Base-by-base conservation (phyloP, 1,140 invertebrate species). In the Geopemphigus sp. region DNA sequence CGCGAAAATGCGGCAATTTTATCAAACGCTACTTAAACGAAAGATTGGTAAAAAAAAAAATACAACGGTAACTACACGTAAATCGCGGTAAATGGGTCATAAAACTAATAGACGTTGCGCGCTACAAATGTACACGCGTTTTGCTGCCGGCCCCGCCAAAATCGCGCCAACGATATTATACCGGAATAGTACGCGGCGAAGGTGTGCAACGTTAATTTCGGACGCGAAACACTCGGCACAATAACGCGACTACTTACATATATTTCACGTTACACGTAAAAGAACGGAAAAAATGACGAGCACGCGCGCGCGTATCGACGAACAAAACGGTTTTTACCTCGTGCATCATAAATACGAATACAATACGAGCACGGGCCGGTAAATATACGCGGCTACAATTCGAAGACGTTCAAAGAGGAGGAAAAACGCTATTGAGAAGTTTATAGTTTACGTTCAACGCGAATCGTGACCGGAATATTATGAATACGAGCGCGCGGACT, bases 391-490 rank as follows among this genome's bases (percentile, higher is more conserved):
- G 12, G 66, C 57, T 53, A 76, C 54, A 56, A 22, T 54, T 39
- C 39, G 70, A 56, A 32, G 70, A 73, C 32, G 26, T 59, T 59
- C 32, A 59, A 59, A 76, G 56, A 74, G 22, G 1, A 57, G 32
- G 6, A 76, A 76, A 76, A 76, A 76, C 15, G 54, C 53, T 39
- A 57, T 76, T 76, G 73, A 76, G 73, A 76, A 76, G 73, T 76
- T 59, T 76, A 47, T 39, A 57, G 56, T 39, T 76, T 76, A 61
- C 59, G 56, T 59, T 22, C n/a, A 76, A 22, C 56, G 32, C 73
- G 56, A 76, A 76, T 61, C 73, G 73, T 76, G 73, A 76, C 73
- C 59, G 26, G 73, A 76, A 61, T 76, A 59, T 76, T 76, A 76
- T 76, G 73, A 76, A 76, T 59, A 76, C 59, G n/a, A 24, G 32